Evolutionary conservation across 2,113 vertebrate genomes (phyloP), one percentile per base, ranked within the genome.

Genomic region (Nicator chloris): DNA sequence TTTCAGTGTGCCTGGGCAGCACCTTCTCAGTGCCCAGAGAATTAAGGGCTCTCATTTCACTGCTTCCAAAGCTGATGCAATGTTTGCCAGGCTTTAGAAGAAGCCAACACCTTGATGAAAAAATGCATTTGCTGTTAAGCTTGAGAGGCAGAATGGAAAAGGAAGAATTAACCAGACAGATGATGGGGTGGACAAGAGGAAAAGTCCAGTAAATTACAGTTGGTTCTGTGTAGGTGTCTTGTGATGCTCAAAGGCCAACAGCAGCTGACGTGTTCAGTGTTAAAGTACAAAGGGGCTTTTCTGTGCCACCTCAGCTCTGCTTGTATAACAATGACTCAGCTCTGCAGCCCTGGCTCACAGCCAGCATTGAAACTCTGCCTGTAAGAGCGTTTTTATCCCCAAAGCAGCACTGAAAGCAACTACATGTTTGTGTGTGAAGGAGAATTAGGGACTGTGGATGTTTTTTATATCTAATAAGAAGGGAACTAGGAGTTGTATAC

Each of bases 321-420:
- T 93, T 92, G 71, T 90, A 1, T 95, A 96, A 92, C 65, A 75
- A 2, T 97, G 96, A 97, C 88, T 96, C 96, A 97, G 96, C 94
- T 96, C 89, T 96, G 96, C 95, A 96, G 94, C 30, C 42, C 77
- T 76, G 93, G 88, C 92, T 49, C 49, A 28, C 76, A 65, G 95
- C 91, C 91, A 18, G 1, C 37, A 6, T 19, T 12, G 31, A 73
- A 66, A 86, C 65, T 68, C 82, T 82, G 83, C 24, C 61, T 82
- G 17, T 17, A 40, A 57, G 26, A 76, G 78, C 65, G 51, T 87
- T 95, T 94, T 72, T 24, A 44, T 49, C 1, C 5, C 72, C 91
- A 80, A 76, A 94, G 45, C 84, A 88, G 53, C 56, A 30, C 49
- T 61, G 59, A 84, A 69, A 85, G 76, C 91, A 89, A 56, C 44